Conservation (phyloP, 30 jellyfish, hydroid and myxozoan species). For the Cassiopea andromeda region DNA sequence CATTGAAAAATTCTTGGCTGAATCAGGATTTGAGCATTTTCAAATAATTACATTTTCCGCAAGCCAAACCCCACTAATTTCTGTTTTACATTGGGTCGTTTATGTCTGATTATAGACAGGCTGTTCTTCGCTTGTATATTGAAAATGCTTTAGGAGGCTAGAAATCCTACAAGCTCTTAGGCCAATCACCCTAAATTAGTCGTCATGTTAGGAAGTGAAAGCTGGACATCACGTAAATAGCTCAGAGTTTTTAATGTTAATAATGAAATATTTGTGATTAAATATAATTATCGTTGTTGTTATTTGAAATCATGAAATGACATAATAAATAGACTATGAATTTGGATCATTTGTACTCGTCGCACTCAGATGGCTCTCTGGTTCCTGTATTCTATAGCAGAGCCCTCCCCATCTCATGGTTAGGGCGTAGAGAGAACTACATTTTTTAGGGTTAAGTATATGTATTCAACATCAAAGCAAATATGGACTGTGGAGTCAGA, state of each 20-base stretch:
- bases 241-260: slow-evolving; percentile 57
- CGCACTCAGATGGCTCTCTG: neutral
- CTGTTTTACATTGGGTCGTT: neutral
- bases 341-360: neutral
- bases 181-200: neutral
- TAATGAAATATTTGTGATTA: slow-evolving; percentile 49
- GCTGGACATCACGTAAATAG: neutral
- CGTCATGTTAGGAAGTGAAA: neutral
- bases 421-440: too few relatives aligned
- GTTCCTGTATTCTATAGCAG: neutral
- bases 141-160: neutral
- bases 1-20: neutral
- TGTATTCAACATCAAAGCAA: too few relatives aligned
- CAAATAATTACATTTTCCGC: neutral
- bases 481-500: too few relatives aligned
- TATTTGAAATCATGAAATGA: slow-evolving; percentile 59
- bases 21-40: neutral
- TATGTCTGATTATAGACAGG: neutral
- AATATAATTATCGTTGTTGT: slow-evolving; percentile 27
- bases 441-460: too few relatives aligned
- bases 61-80: neutral
- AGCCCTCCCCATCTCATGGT: neutral
- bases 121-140: neutral
- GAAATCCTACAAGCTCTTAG: neutral
- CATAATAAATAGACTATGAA: neutral